A percentile compares a stretch with the other conserved stretches of the same genome.
Conservation (phyloP, 1,140 invertebrate species). For the Cydia pomonella region DNA sequence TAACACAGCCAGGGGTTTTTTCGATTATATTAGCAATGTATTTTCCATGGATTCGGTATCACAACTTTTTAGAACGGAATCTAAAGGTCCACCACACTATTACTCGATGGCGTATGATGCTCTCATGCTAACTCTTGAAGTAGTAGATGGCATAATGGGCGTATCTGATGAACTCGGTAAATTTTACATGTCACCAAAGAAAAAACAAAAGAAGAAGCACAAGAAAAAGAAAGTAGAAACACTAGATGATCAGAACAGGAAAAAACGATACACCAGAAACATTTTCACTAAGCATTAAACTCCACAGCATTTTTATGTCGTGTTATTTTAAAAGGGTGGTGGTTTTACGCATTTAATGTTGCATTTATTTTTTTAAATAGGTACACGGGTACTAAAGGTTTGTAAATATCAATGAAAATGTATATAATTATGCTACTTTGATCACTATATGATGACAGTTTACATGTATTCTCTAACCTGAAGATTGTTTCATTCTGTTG, state of each 20-base stretch:
- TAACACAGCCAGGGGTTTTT: slow-evolving; percentile 42
- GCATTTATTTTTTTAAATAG: slow-evolving; percentile 34
- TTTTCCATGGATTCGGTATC: slow-evolving; percentile 45
- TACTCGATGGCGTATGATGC: slow-evolving; percentile 57
- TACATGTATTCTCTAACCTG: not conserved
- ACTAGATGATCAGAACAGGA: slow-evolving; percentile 20
- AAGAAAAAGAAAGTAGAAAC: slow-evolving; percentile 40
- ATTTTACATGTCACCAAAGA: slow-evolving; percentile 3
- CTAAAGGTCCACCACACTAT: slow-evolving; percentile 53
- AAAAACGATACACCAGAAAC: not conserved
- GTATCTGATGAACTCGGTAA: slow-evolving; percentile 46
- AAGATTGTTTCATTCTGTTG: not conserved
- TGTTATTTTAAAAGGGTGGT: slow-evolving; percentile 41
- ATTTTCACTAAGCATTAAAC: not conserved
- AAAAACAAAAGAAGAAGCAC: slow-evolving; percentile 36
- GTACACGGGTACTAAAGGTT: slow-evolving; percentile 41
- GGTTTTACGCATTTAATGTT: slow-evolving; percentile 38
- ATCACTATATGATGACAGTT: not conserved
- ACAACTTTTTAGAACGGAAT: slow-evolving; percentile 50
- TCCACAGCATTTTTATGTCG: slow-evolving; percentile 41
- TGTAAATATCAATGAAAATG: slow-evolving; percentile 73
- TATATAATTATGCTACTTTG: slow-evolving; percentile 24
- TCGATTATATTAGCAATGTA: slow-evolving; percentile 45
- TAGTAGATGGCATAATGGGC: slow-evolving; percentile 58
- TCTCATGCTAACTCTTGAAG: slow-evolving; percentile 60